Conservation (phyloP, 2,797 vertebrate genomes). For the Phylloscopus collybita region DNA sequence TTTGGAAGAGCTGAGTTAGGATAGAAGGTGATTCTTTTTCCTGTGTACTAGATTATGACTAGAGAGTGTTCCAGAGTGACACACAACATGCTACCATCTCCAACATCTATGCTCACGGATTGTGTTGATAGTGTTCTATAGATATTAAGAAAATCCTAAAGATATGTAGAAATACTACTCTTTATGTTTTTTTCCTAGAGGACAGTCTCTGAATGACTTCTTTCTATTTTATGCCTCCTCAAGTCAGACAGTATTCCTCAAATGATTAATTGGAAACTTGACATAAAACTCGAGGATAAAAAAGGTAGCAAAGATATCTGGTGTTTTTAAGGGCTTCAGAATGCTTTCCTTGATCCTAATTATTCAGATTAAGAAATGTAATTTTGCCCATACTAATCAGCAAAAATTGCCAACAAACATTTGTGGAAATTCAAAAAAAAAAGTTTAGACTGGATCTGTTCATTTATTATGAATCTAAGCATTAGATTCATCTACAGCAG, state of each 20-base stretch:
- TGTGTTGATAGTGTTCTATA: neutral
- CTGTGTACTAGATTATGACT: neutral
- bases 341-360: neutral
- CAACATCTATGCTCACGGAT: neutral
- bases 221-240: neutral
- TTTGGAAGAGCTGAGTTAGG: neutral
- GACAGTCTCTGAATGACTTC: neutral
- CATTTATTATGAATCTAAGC: neutral
- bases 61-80: neutral
- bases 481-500: neutral
- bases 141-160: neutral
- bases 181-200: neutral
- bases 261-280: neutral
- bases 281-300: neutral
- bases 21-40: neutral
- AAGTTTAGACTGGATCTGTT: neutral
- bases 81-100: neutral
- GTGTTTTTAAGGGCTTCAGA: neutral
- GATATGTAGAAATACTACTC: neutral
- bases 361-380: neutral
- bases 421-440: neutral
- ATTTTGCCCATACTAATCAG: neutral
- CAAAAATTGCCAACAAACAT: neutral
- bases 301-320: neutral
- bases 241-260: neutral